Base-by-base conservation (phyloP, 2,888 invertebrate genomes). In the Xestia rhomboidea region DNA sequence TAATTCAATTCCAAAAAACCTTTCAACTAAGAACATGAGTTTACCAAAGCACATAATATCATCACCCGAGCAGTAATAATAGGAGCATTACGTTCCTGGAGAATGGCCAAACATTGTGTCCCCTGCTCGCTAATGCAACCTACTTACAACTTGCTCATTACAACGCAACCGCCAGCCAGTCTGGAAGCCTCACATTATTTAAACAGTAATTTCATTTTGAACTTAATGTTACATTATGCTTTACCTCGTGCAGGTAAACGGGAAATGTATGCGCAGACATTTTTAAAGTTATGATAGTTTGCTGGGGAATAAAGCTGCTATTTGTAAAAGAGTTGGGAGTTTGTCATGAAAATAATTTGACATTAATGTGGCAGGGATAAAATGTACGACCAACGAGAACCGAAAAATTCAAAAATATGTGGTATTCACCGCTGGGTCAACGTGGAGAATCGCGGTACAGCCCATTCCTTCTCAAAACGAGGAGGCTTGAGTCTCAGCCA, bases 101-200 rank as follows among this genome's bases (percentile, higher is more conserved):
- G 66, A 66, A 72, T 62, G 27, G 87, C 88, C 88, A 88, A 86
- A 76, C 77, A 87, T 68, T 81, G 54, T 41, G 75, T 82, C 77
- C 72, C 41, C 46, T 38, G 24, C 24, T 79, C 81, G 44, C 79
- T 81, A 84, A 88, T 80, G 79, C 77, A 73, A 68, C 78, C 75
- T 83, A 81, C 86, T 79, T 86, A 83, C 73, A 64, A 68, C 76
- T 77, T 68, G 49, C 75, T 83, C 76, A 76, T 88, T 70, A 74
- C 66, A 71, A 69, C 77, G 73, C 68, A 79, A 73, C 68, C 73
- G 8, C 46, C 41, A 57, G 71, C 46, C 34, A 51, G 84, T 67
- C 64, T 70, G 41, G 57, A 73, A 79, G 54, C 79, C 73, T 49
- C 44, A 54, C 66, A 70, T 83, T 75, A 74, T 83, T 62, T 73